These are phyloP conservation scores for Drosophila aff. DNA, from an alignment of 1,140 invertebrate species.

Conservation along the genomic window DNA sequence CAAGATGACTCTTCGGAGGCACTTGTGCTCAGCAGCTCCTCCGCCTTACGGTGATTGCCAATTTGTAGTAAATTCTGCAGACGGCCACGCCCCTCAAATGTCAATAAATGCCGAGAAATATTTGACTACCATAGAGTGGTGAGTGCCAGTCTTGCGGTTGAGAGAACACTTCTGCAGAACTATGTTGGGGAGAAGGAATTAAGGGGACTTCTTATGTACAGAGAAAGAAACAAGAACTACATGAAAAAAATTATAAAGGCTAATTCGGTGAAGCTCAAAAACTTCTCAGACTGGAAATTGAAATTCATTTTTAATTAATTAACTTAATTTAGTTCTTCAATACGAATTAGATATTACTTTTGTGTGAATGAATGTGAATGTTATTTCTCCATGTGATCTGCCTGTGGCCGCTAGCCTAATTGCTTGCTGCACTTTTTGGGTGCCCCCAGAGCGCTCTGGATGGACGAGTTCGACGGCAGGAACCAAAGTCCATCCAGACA, in stretches of 20 bases:
- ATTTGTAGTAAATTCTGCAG: slow-evolving; percentile 79
- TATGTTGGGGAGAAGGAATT: not conserved
- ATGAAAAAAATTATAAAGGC: slow-evolving; percentile 1
- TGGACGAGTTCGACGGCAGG: not conserved
- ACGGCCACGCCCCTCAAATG: slow-evolving; percentile 72
- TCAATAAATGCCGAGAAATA: slow-evolving; percentile 75
- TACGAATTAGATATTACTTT: not conserved
- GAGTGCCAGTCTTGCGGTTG: slow-evolving; percentile 42
- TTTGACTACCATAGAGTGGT: slow-evolving; percentile 59
- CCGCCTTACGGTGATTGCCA: slow-evolving; percentile 58
- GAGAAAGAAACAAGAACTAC: slow-evolving; percentile 1
- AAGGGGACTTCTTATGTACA: not conserved
- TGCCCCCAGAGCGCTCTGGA: slow-evolving; percentile 13
- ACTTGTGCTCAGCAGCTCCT: slow-evolving; percentile 16
- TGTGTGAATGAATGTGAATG: not conserved
- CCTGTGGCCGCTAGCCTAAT: slow-evolving; percentile 55
- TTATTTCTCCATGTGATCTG: slow-evolving; percentile 10
- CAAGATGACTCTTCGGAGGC: slow-evolving; percentile 47
- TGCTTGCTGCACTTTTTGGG: slow-evolving; percentile 64
- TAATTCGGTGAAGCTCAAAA: not conserved
- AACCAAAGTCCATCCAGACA: slow-evolving; percentile 36
- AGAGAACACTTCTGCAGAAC: slow-evolving; percentile 22
- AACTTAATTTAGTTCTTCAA: not conserved
- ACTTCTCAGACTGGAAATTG: not conserved
- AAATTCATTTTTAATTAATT: too few species aligned